Percentiles rank a stretch among this genome's conserved stretches.
phyloP scores from a whole-genome alignment of 2,888 invertebrate genomes.

The Tipula lateralis region DNA sequence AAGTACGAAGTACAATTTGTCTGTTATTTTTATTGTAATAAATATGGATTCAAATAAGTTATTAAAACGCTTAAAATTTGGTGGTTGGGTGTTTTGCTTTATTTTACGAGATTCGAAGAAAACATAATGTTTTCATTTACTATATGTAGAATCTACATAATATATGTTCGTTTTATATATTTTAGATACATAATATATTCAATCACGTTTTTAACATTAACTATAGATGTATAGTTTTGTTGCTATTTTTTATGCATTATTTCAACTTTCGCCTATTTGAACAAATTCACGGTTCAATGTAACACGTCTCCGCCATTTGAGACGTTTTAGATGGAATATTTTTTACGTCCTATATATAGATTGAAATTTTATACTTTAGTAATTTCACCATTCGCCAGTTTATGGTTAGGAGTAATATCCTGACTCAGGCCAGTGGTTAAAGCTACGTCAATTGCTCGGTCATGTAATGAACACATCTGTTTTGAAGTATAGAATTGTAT shows the following conservation, averaged over 20 bases:
- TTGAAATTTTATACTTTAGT: too few relatives aligned
- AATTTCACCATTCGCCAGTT: too few relatives aligned
- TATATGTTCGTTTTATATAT: not conserved
- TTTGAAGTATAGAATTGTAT: too few relatives aligned
- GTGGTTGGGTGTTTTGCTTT: not conserved
- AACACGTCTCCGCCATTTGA: too few relatives aligned
- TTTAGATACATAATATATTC: not conserved
- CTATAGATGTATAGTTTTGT: not conserved
- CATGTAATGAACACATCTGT: too few relatives aligned
- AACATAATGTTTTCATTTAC: not conserved
- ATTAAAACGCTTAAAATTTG: not conserved
- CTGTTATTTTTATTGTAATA: not conserved
- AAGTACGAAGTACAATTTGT: not conserved
- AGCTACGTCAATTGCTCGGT: too few relatives aligned
- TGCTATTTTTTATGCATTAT: not conserved
- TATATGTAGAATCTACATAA: not conserved
- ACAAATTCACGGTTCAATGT: not conserved
- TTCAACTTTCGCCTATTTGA: not conserved
- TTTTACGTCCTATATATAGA: too few relatives aligned
- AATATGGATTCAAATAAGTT: conserved; percentile 24
- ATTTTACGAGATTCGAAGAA: not conserved
- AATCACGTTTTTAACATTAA: not conserved
- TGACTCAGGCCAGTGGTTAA: too few relatives aligned
- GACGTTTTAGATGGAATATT: too few relatives aligned
- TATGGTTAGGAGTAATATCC: too few relatives aligned